Conservation (phyloP, 2,797 vertebrate genomes). For the Limnodromus scolopaceus region DNA sequence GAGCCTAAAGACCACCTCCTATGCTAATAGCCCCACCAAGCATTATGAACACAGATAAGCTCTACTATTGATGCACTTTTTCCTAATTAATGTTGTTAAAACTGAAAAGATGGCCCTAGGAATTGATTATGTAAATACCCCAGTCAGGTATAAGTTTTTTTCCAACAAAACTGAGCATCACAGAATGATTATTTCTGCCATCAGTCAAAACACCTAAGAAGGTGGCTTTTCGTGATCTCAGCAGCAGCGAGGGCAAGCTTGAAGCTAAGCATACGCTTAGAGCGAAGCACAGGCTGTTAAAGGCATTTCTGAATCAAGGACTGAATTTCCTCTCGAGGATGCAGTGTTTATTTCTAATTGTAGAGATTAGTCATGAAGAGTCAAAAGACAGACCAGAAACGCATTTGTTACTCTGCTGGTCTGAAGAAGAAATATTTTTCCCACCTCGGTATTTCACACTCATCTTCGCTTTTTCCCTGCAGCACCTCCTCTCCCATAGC, state of each 20-base stretch:
- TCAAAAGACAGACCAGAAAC: not conserved
- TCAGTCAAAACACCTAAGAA: not conserved
- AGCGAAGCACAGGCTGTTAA: not conserved
- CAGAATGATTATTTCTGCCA: not conserved
- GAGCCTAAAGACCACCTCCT: not conserved
- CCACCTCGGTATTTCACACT: not conserved
- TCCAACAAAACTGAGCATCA: not conserved
- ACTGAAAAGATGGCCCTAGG: not conserved
- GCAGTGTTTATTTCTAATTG: not conserved
- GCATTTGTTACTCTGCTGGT: not conserved
- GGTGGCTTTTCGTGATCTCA: not conserved
- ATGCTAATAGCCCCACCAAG: not conserved
- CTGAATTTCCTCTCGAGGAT: not conserved
- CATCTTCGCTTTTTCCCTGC: not conserved
- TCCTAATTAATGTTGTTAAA: not conserved
- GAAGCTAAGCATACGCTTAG: not conserved
- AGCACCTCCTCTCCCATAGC: slow-evolving; percentile 18
- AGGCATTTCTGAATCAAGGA: not conserved
- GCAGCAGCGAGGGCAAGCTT: not conserved
- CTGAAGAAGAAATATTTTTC: slow-evolving; percentile 33
- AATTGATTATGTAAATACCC: not conserved
- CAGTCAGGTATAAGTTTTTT: not conserved
- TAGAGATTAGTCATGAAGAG: not conserved
- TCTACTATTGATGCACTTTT: not conserved
- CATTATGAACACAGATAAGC: not conserved